These are phyloP conservation scores for Steinernema carpocapsae DNA, from an alignment of 2,888 invertebrate species.

Conservation along the genomic window DNA sequence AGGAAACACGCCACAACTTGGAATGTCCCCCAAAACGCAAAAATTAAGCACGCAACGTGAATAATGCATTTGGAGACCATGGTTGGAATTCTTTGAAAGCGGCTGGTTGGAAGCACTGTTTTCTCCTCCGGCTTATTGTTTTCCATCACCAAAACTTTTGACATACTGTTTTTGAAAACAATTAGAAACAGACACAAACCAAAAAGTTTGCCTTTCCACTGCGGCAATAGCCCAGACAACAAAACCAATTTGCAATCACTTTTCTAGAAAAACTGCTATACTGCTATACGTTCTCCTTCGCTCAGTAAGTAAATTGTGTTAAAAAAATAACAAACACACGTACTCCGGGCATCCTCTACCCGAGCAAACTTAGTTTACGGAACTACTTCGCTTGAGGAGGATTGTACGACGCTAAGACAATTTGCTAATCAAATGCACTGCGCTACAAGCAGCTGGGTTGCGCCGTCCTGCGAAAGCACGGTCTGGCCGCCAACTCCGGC, in stretches of 20 bases:
- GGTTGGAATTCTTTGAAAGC: background rate
- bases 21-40: background rate
- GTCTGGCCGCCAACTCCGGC: too few relatives aligned
- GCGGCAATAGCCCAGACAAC: background rate
- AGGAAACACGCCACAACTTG: too few relatives aligned
- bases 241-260: conserved; percentile 29
- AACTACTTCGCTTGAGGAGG: conserved; percentile 8
- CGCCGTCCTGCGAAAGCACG: too few relatives aligned
- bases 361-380: background rate
- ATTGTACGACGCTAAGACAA: conserved; percentile 1
- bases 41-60: conserved; percentile 18
- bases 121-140: too few relatives aligned
- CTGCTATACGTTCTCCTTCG: background rate
- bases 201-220: background rate
- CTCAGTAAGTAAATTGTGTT: conserved; percentile 6
- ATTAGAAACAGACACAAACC: background rate
- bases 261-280: conserved; percentile 10
- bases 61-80: conserved; percentile 17
- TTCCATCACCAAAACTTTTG: background rate
- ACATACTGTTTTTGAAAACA: background rate
- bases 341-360: background rate
- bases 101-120: too few relatives aligned
- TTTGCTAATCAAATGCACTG: background rate
- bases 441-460: background rate
- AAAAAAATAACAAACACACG: conserved; percentile 21